Conservation (phyloP, 1,140 invertebrate genomes). For the Drosophila repleta region DNA sequence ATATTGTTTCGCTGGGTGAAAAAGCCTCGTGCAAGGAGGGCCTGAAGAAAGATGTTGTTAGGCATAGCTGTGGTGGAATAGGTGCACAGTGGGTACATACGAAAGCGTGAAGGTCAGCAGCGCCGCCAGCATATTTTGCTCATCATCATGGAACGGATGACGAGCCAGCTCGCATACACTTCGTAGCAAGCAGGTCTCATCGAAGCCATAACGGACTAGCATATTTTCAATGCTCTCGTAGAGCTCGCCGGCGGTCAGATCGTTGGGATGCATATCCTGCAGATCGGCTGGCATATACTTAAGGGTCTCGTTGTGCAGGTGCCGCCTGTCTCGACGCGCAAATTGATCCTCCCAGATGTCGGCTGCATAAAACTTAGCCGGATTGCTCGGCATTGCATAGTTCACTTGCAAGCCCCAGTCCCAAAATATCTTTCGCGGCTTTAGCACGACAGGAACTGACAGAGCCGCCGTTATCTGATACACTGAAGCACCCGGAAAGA, state of each 20-base stretch:
- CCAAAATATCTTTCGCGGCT: conserved; percentile 57
- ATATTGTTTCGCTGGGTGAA: conserved; percentile 52
- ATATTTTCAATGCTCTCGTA: conserved; percentile 54
- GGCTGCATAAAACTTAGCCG: conserved; percentile 58
- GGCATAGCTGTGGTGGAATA: neutral
- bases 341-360: conserved; percentile 67
- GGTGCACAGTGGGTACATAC: conserved; percentile 46
- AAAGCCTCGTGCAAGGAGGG: conserved; percentile 77
- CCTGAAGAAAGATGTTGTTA: conserved; percentile 35
- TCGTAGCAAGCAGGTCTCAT: conserved; percentile 60
- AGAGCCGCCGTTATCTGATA: conserved; percentile 62
- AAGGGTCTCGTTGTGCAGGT: conserved; percentile 49
- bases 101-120: conserved; percentile 74
- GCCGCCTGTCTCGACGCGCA: conserved; percentile 36
- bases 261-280: conserved; percentile 38
- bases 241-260: conserved; percentile 64
- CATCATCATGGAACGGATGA: conserved; percentile 58
- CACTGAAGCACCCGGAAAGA: conserved; percentile 63
- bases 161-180: conserved; percentile 63
- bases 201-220: conserved; percentile 47
- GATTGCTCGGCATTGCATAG: conserved; percentile 58
- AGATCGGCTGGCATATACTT: conserved; percentile 49
- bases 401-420: conserved; percentile 76
- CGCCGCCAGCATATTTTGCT: conserved; percentile 67
- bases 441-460: conserved; percentile 64